Percentiles rank a stretch among this genome's conserved stretches.
These are phyloP conservation scores for Bucco capensis DNA, from an alignment of 2,113 vertebrate species.

Conservation along the genomic window DNA sequence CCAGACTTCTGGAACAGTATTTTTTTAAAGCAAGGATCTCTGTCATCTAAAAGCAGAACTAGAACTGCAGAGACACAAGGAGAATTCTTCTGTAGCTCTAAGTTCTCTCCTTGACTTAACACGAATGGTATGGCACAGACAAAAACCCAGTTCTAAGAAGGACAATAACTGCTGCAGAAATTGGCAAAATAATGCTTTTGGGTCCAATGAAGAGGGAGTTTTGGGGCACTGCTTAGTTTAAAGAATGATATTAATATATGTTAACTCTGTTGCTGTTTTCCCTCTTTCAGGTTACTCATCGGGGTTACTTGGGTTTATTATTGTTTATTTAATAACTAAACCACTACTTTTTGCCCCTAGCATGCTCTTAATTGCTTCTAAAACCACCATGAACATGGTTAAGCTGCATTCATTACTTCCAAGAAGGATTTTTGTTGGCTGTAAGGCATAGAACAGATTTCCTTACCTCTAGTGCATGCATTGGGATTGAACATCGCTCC, in stretches of 20 bases:
- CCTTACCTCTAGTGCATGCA: conserved; percentile 88
- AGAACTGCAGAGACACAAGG: background rate
- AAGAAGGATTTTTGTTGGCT: background rate
- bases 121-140: background rate
- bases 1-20: background rate
- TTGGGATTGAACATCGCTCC: conserved; percentile 92
- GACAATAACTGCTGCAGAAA: background rate
- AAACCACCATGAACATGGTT: background rate
- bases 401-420: background rate
- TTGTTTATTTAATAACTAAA: background rate
- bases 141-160: background rate
- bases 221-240: background rate
- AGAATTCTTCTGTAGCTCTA: background rate
- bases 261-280: background rate
- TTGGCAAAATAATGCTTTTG: background rate
- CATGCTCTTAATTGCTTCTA: background rate
- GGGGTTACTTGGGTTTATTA: background rate
- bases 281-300: background rate
- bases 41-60: background rate
- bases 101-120: background rate
- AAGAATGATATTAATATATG: accelerated
- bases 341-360: background rate
- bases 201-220: background rate
- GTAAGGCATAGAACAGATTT: accelerated
- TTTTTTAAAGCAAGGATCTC: background rate